A percentile compares a stretch with the other conserved stretches of the same genome.
Conservation (phyloP, 2,113 vertebrate genomes). For the Oenanthe oenanthe region DNA sequence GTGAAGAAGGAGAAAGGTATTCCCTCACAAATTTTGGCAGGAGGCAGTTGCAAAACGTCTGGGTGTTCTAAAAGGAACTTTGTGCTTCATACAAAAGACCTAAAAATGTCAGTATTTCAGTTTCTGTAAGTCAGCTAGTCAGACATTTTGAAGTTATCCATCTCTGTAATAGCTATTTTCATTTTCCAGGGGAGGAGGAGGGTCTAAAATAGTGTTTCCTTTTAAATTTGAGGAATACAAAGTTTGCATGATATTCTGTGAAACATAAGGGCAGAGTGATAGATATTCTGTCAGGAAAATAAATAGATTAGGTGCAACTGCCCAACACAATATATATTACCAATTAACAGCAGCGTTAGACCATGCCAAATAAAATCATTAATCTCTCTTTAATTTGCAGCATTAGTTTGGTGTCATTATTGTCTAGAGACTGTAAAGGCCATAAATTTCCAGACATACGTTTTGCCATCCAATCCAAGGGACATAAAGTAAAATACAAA, state of each 20-base stretch:
- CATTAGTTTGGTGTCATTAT: neutral
- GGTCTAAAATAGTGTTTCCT: neutral
- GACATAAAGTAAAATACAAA: neutral
- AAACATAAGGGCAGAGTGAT: neutral
- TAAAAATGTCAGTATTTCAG: neutral
- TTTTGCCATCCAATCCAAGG: neutral
- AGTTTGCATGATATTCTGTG: neutral
- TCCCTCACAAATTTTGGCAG: neutral
- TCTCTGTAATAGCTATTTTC: neutral
- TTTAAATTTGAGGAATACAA: neutral
- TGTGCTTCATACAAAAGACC: neutral
- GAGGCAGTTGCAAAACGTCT: neutral
- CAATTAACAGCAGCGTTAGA: neutral
- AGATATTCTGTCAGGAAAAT: neutral
- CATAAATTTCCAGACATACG: neutral
- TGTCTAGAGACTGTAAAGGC: neutral
- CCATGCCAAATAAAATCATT: neutral
- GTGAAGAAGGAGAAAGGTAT: neutral
- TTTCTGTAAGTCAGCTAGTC: neutral
- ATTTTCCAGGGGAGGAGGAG: neutral
- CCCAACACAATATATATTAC: neutral
- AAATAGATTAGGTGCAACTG: neutral
- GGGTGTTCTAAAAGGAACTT: neutral
- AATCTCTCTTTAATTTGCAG: constrained; percentile 15
- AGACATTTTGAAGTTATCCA: neutral